Percentiles rank a stretch among this genome's conserved stretches.
Evolutionary conservation across 2,797 vertebrate genomes (phyloP).

Genomic region (Thamnophis elegans): DNA sequence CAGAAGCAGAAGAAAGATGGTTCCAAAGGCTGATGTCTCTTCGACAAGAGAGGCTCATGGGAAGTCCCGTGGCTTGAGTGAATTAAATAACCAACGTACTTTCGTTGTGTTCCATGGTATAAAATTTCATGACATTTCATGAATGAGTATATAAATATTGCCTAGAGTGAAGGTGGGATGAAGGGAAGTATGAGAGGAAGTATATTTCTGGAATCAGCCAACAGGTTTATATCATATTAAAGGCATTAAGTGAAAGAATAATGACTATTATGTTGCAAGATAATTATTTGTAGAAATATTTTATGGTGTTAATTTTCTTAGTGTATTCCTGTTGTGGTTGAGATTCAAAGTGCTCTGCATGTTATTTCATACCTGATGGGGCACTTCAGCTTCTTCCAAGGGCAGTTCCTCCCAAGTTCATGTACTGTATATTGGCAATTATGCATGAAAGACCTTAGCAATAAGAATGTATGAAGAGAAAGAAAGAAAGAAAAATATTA

Average conservation of each 20-base stretch:
- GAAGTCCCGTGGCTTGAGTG: slow-evolving; percentile 85
- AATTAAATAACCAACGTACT: background rate
- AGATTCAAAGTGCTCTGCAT: background rate
- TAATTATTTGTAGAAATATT: background rate
- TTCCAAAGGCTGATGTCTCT: slow-evolving; percentile 86
- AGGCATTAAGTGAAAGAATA: background rate
- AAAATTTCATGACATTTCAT: background rate
- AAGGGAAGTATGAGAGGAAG: background rate
- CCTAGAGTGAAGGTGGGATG: background rate
- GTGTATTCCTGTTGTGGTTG: background rate
- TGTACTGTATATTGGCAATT: background rate
- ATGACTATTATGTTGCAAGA: background rate
- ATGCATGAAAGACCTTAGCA: background rate
- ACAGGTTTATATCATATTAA: background rate
- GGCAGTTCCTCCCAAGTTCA: background rate
- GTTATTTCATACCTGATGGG: background rate
- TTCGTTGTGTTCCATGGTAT: background rate
- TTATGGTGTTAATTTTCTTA: background rate
- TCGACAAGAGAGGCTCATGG: slow-evolving; percentile 95
- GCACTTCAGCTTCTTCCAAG: background rate
- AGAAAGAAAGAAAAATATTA: background rate
- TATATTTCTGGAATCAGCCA: background rate
- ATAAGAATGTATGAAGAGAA: background rate
- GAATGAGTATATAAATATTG: background rate
- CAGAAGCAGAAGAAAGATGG: slow-evolving; percentile 91